Evolutionary conservation across 2,797 vertebrate species (phyloP), one percentile per base, ranked within the genome.

Genomic region (Pelobates cultripes): DNA sequence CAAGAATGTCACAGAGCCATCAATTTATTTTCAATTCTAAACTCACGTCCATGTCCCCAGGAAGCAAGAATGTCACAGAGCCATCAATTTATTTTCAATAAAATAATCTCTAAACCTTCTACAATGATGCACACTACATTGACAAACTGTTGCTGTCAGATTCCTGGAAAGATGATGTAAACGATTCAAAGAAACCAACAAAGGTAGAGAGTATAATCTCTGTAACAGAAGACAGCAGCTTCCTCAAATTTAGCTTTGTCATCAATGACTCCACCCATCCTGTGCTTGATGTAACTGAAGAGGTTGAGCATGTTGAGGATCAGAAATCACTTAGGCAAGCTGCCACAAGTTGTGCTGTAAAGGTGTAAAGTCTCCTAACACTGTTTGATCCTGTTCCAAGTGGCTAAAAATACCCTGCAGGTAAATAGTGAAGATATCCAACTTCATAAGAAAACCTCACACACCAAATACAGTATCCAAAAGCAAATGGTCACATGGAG

Each of bases 51-150:
- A n/a, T 91, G 51, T 94, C 90, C 0, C 94, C 95, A 0, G 95
- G 95, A 73, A 96, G 97, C 79, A 90, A 95, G 78, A 94, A 93
- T 14, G 44, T 87, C 44, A 86, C 90, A 3, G 96, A 93, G 90
- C 88, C 92, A 17, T 75, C 89, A 0, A 7, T 87, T 4, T 73
- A 90, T n/a, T n/a, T n/a, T n/a, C 15, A 88, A 93, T n/a, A 86
- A 88, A 85, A 86, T 87, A 81, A 73, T 88, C 79, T 76, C 84
- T 3, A 44, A 88, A 14, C 86, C 87, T 42, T 87, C 90, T 8
- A 60, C 88, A 45, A 89, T 87, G 73, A 86, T 90, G 70, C 86
- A 89, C 12, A 81, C 90, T 66, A 75, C 89, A 0, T 76, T 89
- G 0, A 60, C 83, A 83, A 68, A 79, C 79, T 85, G 9, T 87